Base-by-base conservation (phyloP, 2,797 vertebrate genomes). In the Eulemur rubriventer region DNA sequence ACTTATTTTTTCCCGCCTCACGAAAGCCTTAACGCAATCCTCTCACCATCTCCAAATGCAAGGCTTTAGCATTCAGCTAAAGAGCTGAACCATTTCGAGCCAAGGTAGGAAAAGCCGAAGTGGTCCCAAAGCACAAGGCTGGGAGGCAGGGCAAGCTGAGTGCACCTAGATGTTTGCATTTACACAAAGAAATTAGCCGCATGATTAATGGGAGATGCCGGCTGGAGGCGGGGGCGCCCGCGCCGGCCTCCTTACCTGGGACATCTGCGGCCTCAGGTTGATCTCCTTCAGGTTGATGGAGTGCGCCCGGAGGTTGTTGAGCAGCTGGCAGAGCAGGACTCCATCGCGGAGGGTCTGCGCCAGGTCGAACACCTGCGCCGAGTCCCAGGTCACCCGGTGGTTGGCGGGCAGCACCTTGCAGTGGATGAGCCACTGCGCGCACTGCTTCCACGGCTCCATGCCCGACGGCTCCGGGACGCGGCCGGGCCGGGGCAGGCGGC, bases 401-500 rank as follows among this genome's bases (percentile, higher is more conserved):
- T 99, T 99, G 63, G 99, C 98, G 38, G 99, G 99, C 84, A 99
- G 99, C 99, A 99, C 99, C 98, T 99, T 99, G 98, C 99, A 99
- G 98, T 99, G 98, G 96, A 99, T 99, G 85, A 99, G 98, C 99
- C 99, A 99, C 97, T 99, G 98, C 96, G 99, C 99, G 98, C 99
- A 99, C 83, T 99, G 99, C 98, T 99, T 99, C 99, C 99, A 99
- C 3, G 99, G 99, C 99, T 99, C 99, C 99, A 99, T 99, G 96
- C 41, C 94, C 91, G 41, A 96, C 91, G 95, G 95, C 95, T 73
- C 72, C 50, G 1, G 84, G 81, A 80, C 30, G 50, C 90, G 28
- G 92, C 84, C 84, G 2, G 59, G 70, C 93, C 57, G 18, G 81
- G 76, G 50, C 81, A 4, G 82, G 75, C 50, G 20, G 63, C 28